phyloP scores from a whole-genome alignment of 53 echinoderm and acorn worm species.

The Crossaster papposus region DNA sequence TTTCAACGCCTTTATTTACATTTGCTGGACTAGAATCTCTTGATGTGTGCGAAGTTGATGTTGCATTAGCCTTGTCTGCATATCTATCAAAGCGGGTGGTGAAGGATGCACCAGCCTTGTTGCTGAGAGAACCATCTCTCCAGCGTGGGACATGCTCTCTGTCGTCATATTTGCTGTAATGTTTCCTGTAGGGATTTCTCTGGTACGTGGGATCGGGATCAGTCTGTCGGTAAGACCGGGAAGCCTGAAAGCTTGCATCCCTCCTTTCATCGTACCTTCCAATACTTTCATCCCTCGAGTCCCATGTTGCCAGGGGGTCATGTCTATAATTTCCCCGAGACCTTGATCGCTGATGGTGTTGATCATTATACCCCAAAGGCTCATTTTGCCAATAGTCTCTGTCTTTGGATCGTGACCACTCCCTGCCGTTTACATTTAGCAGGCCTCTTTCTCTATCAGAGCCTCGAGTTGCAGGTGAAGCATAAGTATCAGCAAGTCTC shows the following conservation, averaged over 20 bases:
- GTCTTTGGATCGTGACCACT: conserved; percentile 10
- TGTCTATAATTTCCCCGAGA: conserved; percentile 8
- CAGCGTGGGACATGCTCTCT: conserved; percentile 23
- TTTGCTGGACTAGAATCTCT: neutral
- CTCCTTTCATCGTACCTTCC: conserved; percentile 19
- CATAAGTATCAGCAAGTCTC: neutral
- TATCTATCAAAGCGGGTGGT: neutral
- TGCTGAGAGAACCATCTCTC: conserved; percentile 37
- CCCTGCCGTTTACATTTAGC: conserved; percentile 11
- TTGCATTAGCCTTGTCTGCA: conserved; percentile 14
- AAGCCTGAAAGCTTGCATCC: conserved; percentile 12
- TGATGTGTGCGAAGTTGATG: conserved; percentile 10
- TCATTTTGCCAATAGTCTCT: neutral
- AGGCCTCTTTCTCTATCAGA: neutral
- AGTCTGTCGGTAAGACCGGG: neutral
- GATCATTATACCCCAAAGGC: neutral
- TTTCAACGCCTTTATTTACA: neutral
- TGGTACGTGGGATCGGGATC: neutral
- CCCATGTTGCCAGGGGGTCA: neutral
- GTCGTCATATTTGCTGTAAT: neutral
- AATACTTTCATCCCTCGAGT: neutral
- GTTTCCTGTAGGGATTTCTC: neutral
- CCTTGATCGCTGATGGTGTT: neutral
- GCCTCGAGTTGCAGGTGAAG: neutral
- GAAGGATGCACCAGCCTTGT: conserved; percentile 17